A percentile compares a stretch with the other conserved stretches of the same genome.
These are phyloP conservation scores for Stercorarius parasiticus DNA, from an alignment of 2,113 vertebrate species.

Conservation along the genomic window DNA sequence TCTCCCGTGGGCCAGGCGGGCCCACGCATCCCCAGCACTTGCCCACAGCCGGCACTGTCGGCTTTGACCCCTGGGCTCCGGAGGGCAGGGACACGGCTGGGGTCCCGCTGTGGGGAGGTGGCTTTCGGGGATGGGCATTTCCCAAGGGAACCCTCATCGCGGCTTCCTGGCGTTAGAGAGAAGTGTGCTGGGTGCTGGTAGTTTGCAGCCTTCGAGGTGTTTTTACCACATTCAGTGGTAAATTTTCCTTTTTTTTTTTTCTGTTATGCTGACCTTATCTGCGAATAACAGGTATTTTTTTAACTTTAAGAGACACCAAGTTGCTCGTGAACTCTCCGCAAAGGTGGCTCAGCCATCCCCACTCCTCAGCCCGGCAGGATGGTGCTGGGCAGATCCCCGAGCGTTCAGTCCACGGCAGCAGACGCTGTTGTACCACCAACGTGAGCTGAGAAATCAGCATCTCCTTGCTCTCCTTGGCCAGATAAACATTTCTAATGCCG, in stretches of 20 bases:
- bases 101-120: neutral
- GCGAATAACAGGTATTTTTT: neutral
- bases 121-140: neutral
- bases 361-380: neutral
- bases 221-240: neutral
- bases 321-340: accelerated
- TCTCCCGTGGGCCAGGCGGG: neutral
- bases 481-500: accelerated
- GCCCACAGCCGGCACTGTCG: neutral
- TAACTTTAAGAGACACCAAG: neutral
- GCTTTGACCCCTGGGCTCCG: neutral
- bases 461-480: neutral
- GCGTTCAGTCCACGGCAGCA: accelerated
- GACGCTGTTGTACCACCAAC: neutral
- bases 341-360: neutral
- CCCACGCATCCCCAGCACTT: neutral
- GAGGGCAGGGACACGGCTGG: neutral
- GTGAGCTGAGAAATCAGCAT: neutral
- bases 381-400: accelerated
- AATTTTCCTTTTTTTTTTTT: neutral
- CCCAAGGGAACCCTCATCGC: accelerated
- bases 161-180: neutral
- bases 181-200: neutral
- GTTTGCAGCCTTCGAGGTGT: neutral
- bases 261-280: neutral